These are phyloP conservation scores for Glyptemys insculpta DNA, from an alignment of 2,797 vertebrate genomes.

Conservation along the genomic window DNA sequence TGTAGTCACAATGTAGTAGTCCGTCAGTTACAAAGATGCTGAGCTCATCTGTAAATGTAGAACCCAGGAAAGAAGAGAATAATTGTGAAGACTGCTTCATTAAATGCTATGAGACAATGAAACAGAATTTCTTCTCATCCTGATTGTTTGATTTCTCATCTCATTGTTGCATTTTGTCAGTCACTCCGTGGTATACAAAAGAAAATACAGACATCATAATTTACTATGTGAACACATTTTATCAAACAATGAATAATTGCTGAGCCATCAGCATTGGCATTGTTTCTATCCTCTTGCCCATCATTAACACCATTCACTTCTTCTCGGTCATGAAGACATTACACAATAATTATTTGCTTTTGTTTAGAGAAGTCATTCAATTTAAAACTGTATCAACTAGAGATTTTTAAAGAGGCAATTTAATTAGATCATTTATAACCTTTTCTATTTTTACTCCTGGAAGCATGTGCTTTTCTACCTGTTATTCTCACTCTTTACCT, in stretches of 20 bases:
- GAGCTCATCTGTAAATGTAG: neutral
- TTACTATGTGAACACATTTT: conserved; percentile 27
- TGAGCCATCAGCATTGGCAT: neutral
- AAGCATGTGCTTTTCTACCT: conserved; percentile 14
- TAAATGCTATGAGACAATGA: neutral
- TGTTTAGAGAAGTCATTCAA: conserved; percentile 36
- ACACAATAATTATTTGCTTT: conserved; percentile 57
- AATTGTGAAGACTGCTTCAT: neutral
- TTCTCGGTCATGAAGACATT: conserved; percentile 40
- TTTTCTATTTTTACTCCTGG: conserved; percentile 7
- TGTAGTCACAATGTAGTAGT: neutral
- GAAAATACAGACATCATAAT: neutral
- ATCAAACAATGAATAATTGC: conserved; percentile 3
- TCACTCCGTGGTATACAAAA: neutral
- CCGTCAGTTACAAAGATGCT: neutral
- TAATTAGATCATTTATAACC: conserved; percentile 23
- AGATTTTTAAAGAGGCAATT: conserved; percentile 43
- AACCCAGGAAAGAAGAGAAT: neutral
- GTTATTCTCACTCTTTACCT: neutral
- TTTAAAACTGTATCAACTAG: conserved; percentile 33
- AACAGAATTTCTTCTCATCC: conserved; percentile 31
- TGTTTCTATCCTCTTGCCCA: conserved; percentile 18
- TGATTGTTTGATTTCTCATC: neutral
- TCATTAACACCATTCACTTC: conserved; percentile 18
- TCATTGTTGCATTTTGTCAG: neutral